Conservation (phyloP, 2,113 vertebrate genomes). For the Taxidea taxus region DNA sequence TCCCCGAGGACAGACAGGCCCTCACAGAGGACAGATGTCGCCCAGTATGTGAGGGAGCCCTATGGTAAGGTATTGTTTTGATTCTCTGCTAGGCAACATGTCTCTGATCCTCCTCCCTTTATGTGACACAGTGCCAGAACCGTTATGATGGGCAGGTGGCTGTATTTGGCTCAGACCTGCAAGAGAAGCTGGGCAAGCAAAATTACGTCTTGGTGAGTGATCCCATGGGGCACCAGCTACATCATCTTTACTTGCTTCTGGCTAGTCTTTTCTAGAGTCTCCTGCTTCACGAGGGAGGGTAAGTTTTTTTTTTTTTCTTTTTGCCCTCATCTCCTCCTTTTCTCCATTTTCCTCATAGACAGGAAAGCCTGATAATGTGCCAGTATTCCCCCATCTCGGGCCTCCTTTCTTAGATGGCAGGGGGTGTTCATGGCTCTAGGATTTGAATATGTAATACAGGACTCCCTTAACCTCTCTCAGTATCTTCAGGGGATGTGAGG, state of each 20-base stretch:
- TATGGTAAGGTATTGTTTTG: neutral
- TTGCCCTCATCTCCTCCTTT: neutral
- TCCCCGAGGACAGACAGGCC: slow-evolving; percentile 83
- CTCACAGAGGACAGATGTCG: slow-evolving; percentile 88
- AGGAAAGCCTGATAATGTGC: neutral
- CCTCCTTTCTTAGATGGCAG: neutral
- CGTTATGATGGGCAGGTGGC: slow-evolving; percentile 93
- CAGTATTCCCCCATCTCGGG: too few relatives aligned
- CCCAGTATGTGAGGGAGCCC: slow-evolving; percentile 82
- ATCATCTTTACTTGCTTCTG: neutral
- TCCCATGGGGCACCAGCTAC: too few relatives aligned
- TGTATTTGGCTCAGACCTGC: slow-evolving; percentile 89
- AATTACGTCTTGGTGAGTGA: slow-evolving; percentile 91
- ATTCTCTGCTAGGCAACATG: too few relatives aligned
- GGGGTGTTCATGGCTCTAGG: neutral
- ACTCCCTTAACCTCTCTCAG: neutral
- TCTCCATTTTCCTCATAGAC: neutral
- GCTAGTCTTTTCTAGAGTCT: neutral
- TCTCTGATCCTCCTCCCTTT: neutral
- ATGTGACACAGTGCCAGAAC: slow-evolving; percentile 83
- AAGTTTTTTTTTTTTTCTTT: neutral
- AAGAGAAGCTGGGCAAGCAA: slow-evolving; percentile 87
- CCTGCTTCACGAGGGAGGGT: too few relatives aligned
- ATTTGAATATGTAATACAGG: neutral
- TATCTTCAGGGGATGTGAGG: neutral